These are phyloP conservation scores for Tenebrio molitor DNA, from an alignment of 1,140 invertebrate genomes.

Conservation along the genomic window DNA sequence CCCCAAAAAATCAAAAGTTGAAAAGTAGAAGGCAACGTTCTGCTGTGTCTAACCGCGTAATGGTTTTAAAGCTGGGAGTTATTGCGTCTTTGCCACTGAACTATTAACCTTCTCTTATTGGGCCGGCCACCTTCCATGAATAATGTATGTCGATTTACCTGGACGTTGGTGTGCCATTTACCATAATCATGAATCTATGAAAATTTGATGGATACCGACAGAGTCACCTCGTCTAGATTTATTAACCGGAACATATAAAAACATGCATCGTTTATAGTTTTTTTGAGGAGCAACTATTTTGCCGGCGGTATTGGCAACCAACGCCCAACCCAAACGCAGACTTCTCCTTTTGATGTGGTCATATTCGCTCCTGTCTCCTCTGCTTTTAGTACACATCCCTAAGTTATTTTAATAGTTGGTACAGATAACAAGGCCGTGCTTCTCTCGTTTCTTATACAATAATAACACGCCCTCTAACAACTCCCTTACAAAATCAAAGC, in stretches of 20 bases:
- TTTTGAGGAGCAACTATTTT: no score
- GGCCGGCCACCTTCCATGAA: neutral
- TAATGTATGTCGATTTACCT: neutral
- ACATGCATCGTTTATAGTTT: no score
- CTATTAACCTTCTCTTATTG: slow-evolving; percentile 18
- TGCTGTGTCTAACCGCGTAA: neutral
- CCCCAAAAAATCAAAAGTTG: slow-evolving; percentile 2
- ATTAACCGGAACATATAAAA: no score
- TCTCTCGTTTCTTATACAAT: slow-evolving; percentile 6
- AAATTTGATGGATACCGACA: neutral
- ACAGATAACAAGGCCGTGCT: neutral
- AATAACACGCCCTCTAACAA: slow-evolving; percentile 8
- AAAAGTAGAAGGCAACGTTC: neutral
- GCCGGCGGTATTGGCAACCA: no score
- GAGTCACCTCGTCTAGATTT: no score
- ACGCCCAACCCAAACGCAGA: no score
- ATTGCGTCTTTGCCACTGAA: slow-evolving; percentile 2
- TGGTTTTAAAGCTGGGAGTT: no score
- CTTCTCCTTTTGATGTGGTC: neutral
- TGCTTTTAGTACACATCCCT: neutral
- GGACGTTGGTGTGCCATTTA: neutral
- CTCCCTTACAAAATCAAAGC: slow-evolving; percentile 24
- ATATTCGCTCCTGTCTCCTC: no score
- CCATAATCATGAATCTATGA: neutral
- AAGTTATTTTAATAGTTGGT: neutral